These are phyloP conservation scores for Andrena haemorrhoa DNA, from an alignment of 2,888 invertebrate genomes.

Conservation along the genomic window DNA sequence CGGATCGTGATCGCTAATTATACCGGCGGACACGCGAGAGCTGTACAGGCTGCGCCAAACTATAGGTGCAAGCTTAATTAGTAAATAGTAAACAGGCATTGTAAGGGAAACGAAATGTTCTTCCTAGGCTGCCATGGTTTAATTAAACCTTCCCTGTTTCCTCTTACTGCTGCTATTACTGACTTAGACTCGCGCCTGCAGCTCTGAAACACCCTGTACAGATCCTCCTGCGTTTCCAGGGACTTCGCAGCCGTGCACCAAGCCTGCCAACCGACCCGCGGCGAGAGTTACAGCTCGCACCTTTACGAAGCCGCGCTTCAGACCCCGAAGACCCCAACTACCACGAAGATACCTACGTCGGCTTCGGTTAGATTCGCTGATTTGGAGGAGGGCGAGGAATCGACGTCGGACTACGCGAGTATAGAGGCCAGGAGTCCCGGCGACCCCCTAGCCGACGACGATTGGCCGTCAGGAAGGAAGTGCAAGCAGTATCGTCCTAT, in stretches of 20 bases:
- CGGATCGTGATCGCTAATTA: background rate
- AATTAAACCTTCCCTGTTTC: no score
- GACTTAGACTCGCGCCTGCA: background rate
- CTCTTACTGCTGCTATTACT: no score
- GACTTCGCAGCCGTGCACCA: slow-evolving; percentile 86
- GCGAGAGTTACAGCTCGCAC: slow-evolving; percentile 87
- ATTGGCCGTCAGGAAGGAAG: slow-evolving; percentile 76
- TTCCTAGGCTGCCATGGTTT: no score
- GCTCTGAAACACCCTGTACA: background rate
- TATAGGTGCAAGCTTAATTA: background rate
- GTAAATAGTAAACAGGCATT: no score
- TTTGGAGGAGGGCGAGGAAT: slow-evolving; percentile 87
- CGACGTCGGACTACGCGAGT: slow-evolving; percentile 92
- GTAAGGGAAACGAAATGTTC: no score
- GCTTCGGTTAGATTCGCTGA: slow-evolving; percentile 88
- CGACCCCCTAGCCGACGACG: slow-evolving; percentile 83
- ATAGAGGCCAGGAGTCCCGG: slow-evolving; percentile 87
- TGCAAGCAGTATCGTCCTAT: slow-evolving; percentile 72
- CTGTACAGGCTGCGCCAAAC: background rate
- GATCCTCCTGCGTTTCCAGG: slow-evolving; percentile 65
- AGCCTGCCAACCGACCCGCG: slow-evolving; percentile 86
- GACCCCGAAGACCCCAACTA: slow-evolving; percentile 83
- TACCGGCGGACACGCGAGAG: background rate
- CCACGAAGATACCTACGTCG: slow-evolving; percentile 85
- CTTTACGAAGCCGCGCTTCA: slow-evolving; percentile 86